Evolutionary conservation across 2,888 invertebrate genomes (phyloP), one percentile per base, ranked within the genome.

Genomic region (Troides oblongomaculatus): DNA sequence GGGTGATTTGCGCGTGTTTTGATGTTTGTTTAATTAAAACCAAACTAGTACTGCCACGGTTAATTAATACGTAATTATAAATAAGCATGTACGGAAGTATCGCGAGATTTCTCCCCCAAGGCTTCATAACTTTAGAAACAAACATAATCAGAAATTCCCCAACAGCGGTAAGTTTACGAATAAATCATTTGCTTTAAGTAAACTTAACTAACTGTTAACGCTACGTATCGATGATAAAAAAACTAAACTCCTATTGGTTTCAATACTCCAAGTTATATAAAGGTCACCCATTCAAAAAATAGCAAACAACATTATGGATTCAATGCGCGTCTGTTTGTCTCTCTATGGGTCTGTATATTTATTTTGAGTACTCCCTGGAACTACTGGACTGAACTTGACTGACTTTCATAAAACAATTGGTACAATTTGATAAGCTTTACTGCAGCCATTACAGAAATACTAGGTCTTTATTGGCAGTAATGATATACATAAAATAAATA

Each of bases 111-210:
- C n/a, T 50, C 66, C 50, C 30, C n/a, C 18, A 14, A 46, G 66
- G 60, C 43, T 18, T 21, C 18, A n/a, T 12, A 60, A 66, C 60
- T 60, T 66, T 60, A 60, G 21, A 53, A 59, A 50, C 66, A 60
- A 65, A 30, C 65, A 46, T 57, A 66, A 59, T 66, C 59, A 66
- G 59, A 25, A 59, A 65, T 60, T 66, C 53, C n/a, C 46, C 39
- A 43, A 62, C 62, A 67, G 62, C 39, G 56, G 39, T 8, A 67
- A 62, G 62, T 57, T 67, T 62, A 58, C 30, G 62, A 57, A 62
- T 62, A 57, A 67, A 62, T 46, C 57, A 67, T 67, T 62, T 62
- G 60, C 53, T 61, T 67, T 61, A 25, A 53, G 61, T 66, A 53
- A 21, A 66, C 50, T 60, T 66, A 50, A 66, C 59, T 43, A 23